Evolutionary conservation across 1,140 invertebrate genomes (phyloP), one percentile per base, ranked within the genome.

Genomic region (Paraescarpia echinospica): DNA sequence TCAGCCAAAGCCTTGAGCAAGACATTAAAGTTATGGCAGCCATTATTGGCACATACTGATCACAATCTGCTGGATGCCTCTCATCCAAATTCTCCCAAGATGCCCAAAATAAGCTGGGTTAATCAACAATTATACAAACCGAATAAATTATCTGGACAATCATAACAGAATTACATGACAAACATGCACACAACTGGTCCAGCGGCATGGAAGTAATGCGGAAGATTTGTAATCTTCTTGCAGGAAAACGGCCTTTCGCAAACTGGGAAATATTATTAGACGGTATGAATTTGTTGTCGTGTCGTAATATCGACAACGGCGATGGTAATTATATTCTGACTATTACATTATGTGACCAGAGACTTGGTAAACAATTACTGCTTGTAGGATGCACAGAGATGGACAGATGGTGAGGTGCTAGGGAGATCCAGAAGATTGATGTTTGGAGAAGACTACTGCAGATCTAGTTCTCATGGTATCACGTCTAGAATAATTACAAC

Each of bases 121-220:
- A 77, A 77, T 77, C 59, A 77, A 77, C 59, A 77, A 77, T 77
- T 77, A 77, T 77, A 77, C 59, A 77, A 77, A 77, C 59, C 27
- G 59, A 77, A 77, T 77, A 77, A 77, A 77, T 77, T 77, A 77
- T 77, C 59, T 77, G 59, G 59, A 77, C 59, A 77, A 77, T 77
- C 59, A 77, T 77, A 77, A 77, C 59, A 77, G 59, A 77, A 77
- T 77, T 77, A 77, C 27, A 31, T 31, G 59, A 77, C 59, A 77
- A 77, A 77, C 59, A 18, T 77, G 59, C 18, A 77, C 59, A 77
- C 59, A 77, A 77, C 14, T 77, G 59, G 59, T 77, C 59, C 59
- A 77, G 59, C 59, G 18, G 27, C 0, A 18, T 18, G 22, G 59
- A 77, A 77, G 59, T 77, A 77, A 77, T 77, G 18, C 59, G 27